A percentile compares a stretch with the other conserved stretches of the same genome.
Evolutionary conservation across 2,888 invertebrate species (phyloP).

Genomic region (Eurois occulta): DNA sequence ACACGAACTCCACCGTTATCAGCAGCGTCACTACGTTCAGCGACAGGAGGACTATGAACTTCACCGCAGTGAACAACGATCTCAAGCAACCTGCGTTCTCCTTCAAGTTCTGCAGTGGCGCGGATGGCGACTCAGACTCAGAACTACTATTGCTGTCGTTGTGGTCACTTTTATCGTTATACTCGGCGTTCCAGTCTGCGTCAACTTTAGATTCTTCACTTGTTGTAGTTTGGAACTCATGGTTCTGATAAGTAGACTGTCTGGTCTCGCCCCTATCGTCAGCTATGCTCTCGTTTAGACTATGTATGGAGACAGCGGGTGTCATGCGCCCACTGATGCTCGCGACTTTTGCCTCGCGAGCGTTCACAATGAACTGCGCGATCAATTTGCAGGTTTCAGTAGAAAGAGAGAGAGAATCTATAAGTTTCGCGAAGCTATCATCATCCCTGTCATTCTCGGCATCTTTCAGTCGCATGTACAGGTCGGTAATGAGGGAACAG

Average conservation of each 20-base stretch:
- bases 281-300: conserved; percentile 72
- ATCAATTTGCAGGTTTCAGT: conserved; percentile 78
- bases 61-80: conserved; percentile 68
- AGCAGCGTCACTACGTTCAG: conserved; percentile 74
- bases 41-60: conserved; percentile 74
- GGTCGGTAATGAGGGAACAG: conserved; percentile 77
- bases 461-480: conserved; percentile 73
- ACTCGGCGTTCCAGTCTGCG: conserved; percentile 11
- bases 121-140: conserved; percentile 35
- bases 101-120: conserved; percentile 38
- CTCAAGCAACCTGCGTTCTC: conserved; percentile 54
- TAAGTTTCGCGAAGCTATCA: conserved; percentile 72
- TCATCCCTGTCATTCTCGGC: conserved; percentile 60
- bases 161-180: conserved; percentile 30
- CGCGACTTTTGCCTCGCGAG: conserved; percentile 54
- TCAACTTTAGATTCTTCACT: conserved; percentile 9
- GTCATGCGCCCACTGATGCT: conserved; percentile 64
- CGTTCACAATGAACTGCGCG: conserved; percentile 74
- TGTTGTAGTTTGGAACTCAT: neutral
- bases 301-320: conserved; percentile 79
- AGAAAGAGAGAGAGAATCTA: conserved; percentile 74
- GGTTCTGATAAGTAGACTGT: conserved; percentile 38
- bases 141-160: conserved; percentile 53
- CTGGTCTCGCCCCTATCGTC: conserved; percentile 44
- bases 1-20: conserved; percentile 74